Evolutionary conservation across 2,888 invertebrate genomes (phyloP).

Genomic region (Oscheius sp.): DNA sequence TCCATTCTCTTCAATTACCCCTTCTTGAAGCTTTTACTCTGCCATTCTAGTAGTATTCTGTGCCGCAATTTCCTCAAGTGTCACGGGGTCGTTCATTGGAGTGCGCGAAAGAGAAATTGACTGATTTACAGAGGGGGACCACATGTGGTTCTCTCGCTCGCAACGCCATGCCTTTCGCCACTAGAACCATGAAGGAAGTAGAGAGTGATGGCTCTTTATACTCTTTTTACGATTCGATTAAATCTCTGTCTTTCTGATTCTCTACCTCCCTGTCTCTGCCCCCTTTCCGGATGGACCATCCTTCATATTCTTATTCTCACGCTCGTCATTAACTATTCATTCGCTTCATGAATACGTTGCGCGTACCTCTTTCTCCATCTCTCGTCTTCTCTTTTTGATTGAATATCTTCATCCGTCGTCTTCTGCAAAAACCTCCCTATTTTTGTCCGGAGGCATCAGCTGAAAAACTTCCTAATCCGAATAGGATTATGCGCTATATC

Average conservation of each 20-base stretch:
- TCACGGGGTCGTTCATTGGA: slow-evolving; percentile 1
- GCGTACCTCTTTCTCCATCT: not conserved
- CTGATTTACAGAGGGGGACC: slow-evolving; percentile 10
- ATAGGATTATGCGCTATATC: too few species aligned
- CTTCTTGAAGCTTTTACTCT: too few species aligned
- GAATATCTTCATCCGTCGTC: not conserved
- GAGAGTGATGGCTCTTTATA: not conserved
- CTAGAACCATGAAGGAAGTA: not conserved
- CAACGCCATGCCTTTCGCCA: not conserved
- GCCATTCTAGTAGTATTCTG: too few species aligned
- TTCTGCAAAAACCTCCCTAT: too few species aligned
- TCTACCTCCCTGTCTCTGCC: not conserved
- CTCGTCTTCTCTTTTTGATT: not conserved
- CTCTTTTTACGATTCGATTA: not conserved
- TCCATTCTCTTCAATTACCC: too few species aligned
- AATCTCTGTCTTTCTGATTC: not conserved
- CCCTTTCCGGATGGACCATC: not conserved
- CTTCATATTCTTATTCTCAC: slow-evolving; percentile 27
- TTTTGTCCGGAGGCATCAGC: too few species aligned
- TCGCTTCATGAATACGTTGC: slow-evolving; percentile 17
- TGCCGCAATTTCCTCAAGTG: not conserved
- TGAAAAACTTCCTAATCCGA: too few species aligned
- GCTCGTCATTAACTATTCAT: slow-evolving; percentile 31
- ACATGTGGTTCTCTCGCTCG: slow-evolving; percentile 1
- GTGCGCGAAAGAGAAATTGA: slow-evolving; percentile 21